These are phyloP conservation scores for Lochmaea capreae DNA, from an alignment of 2,888 invertebrate species.

Conservation along the genomic window DNA sequence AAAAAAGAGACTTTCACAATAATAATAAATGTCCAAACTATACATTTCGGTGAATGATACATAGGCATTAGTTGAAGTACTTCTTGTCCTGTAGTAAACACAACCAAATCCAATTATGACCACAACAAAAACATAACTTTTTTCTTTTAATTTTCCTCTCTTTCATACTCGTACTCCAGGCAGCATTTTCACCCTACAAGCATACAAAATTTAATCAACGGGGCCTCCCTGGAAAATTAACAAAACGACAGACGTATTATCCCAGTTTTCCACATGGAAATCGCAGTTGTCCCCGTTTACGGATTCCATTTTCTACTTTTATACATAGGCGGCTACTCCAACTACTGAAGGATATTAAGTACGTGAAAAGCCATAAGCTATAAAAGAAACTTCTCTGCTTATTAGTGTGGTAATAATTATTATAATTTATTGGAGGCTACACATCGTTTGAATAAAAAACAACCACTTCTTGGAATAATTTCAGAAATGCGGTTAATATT, in stretches of 20 bases:
- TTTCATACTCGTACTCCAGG: slow-evolving; percentile 13
- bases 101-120: slow-evolving; percentile 14
- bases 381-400: background rate
- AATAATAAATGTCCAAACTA: background rate
- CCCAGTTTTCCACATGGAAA: slow-evolving; percentile 35
- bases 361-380: background rate
- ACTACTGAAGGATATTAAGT: background rate
- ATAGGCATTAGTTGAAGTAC: background rate
- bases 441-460: no score
- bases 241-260: slow-evolving; percentile 35
- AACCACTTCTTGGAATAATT: no score
- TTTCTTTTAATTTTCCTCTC: slow-evolving; percentile 14
- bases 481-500: no score
- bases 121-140: slow-evolving; percentile 18
- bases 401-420: no score
- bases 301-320: slow-evolving; percentile 25
- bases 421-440: no score
- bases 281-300: slow-evolving; percentile 38
- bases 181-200: slow-evolving; percentile 22
- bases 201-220: slow-evolving; percentile 35
- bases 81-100: background rate
- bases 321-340: slow-evolving; percentile 6
- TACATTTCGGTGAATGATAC: background rate
- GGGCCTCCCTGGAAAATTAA: slow-evolving; percentile 35
- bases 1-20: no score